Evolutionary conservation across 1,140 invertebrate genomes (phyloP).

Genomic region (Saxidomus purpurata): DNA sequence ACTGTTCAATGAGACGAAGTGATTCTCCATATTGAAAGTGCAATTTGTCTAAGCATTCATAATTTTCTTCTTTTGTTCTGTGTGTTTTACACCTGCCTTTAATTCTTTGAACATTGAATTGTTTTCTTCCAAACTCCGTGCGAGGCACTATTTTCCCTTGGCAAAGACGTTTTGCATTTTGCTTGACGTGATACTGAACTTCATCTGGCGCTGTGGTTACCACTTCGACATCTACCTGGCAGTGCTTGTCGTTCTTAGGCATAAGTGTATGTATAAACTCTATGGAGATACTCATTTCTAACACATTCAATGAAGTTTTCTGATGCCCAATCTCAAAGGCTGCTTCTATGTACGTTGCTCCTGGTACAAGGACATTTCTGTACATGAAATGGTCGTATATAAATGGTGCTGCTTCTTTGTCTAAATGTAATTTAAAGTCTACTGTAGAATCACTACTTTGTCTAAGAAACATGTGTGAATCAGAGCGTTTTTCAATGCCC

Average conservation of each 20-base stretch:
- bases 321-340: slow-evolving; percentile 51
- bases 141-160: not conserved
- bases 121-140: not conserved
- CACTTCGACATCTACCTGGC: not conserved
- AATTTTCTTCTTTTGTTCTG: slow-evolving; percentile 67
- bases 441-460: not conserved
- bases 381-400: slow-evolving; percentile 66
- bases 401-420: slow-evolving; percentile 49
- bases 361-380: slow-evolving; percentile 62
- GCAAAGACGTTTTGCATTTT: not conserved
- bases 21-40: slow-evolving; percentile 73
- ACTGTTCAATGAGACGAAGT: slow-evolving; percentile 64
- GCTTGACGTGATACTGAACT: not conserved
- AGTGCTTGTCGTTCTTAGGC: slow-evolving; percentile 15
- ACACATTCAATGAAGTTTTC: not conserved
- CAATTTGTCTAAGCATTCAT: slow-evolving; percentile 65
- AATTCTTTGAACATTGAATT: slow-evolving; percentile 57
- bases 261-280: slow-evolving; percentile 29
- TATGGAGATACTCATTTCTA: slow-evolving; percentile 31
- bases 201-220: not conserved
- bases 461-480: slow-evolving; percentile 54
- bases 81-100: slow-evolving; percentile 63
- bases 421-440: slow-evolving; percentile 49
- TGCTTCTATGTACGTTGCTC: slow-evolving; percentile 67
- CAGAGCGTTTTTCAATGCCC: not conserved